phyloP scores from a whole-genome alignment of 2,888 invertebrate genomes.

The Lasioglossum leucozonium region DNA sequence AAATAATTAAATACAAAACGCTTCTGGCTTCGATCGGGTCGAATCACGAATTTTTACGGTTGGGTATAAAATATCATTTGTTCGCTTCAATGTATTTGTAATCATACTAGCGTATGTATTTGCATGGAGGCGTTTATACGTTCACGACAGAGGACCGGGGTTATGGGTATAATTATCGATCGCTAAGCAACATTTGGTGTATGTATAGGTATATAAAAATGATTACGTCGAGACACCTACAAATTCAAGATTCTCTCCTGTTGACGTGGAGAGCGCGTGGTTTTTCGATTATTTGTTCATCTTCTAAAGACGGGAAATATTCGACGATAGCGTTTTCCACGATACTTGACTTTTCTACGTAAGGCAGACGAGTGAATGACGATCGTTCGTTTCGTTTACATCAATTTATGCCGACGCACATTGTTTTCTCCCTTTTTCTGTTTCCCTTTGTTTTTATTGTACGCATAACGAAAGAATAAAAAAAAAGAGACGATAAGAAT shows the following conservation, averaged over 20 bases:
- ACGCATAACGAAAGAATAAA: slow-evolving; percentile 38
- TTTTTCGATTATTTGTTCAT: slow-evolving; percentile 16
- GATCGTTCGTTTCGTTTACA: slow-evolving; percentile 52
- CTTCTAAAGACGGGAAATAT: slow-evolving; percentile 13
- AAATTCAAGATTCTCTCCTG: slow-evolving; percentile 16
- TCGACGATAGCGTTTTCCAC: slow-evolving; percentile 67
- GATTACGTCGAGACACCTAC: neutral
- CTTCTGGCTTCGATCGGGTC: slow-evolving; percentile 63
- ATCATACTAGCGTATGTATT: slow-evolving; percentile 53
- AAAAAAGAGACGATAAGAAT: slow-evolving; percentile 35
- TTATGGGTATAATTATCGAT: slow-evolving; percentile 33
- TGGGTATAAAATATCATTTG: slow-evolving; percentile 14
- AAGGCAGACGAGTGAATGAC: slow-evolving; percentile 54
- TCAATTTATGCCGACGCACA: slow-evolving; percentile 58
- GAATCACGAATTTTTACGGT: slow-evolving; percentile 40
- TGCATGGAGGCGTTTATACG: slow-evolving; percentile 56
- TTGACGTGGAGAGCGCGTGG: neutral
- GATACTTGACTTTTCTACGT: slow-evolving; percentile 69
- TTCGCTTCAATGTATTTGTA: slow-evolving; percentile 54
- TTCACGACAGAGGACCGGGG: slow-evolving; percentile 31
- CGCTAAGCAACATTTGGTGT: slow-evolving; percentile 45
- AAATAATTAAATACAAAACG: slow-evolving; percentile 54
- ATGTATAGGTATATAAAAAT: slow-evolving; percentile 38
- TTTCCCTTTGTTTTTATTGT: slow-evolving; percentile 47
- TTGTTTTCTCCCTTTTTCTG: slow-evolving; percentile 31